Conservation (phyloP, 1,140 invertebrate genomes). For the Diploscapter pachys region DNA sequence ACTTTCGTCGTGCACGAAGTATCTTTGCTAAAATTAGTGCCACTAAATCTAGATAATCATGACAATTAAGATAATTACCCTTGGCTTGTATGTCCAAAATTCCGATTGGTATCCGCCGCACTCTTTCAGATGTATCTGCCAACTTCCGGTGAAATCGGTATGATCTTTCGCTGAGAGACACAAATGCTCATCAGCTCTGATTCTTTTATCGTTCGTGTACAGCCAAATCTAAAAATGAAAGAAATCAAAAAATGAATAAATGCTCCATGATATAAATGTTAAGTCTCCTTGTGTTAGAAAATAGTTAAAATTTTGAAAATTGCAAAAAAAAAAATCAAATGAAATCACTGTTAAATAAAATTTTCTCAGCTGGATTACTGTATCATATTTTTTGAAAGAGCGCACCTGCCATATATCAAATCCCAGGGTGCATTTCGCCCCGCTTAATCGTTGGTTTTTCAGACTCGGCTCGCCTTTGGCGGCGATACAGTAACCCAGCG, state of each 20-base stretch:
- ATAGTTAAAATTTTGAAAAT: slow-evolving; percentile 10
- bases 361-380: too few species aligned
- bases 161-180: slow-evolving; percentile 36
- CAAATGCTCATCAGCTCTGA: slow-evolving; percentile 49
- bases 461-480: slow-evolving; percentile 38
- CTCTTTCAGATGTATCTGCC: slow-evolving; percentile 41
- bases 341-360: too few species aligned
- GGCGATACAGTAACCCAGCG: slow-evolving; percentile 41
- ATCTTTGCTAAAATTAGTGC: slow-evolving; percentile 10
- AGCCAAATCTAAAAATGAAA: slow-evolving; percentile 50
- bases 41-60: slow-evolving; percentile 5
- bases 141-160: slow-evolving; percentile 23
- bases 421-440: slow-evolving; percentile 49
- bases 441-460: slow-evolving; percentile 41
- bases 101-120: slow-evolving; percentile 37
- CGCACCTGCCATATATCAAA: slow-evolving; percentile 58
- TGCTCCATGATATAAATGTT: background rate
- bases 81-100: slow-evolving; percentile 35
- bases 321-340: background rate
- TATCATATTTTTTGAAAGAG: too few species aligned
- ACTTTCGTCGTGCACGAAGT: slow-evolving; percentile 29
- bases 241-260: slow-evolving; percentile 31
- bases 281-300: background rate
- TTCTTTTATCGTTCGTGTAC: slow-evolving; percentile 36
- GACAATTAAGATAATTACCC: slow-evolving; percentile 5